Conservation (phyloP, 2,888 invertebrate genomes). For the Ecdyonurus torrentis region DNA sequence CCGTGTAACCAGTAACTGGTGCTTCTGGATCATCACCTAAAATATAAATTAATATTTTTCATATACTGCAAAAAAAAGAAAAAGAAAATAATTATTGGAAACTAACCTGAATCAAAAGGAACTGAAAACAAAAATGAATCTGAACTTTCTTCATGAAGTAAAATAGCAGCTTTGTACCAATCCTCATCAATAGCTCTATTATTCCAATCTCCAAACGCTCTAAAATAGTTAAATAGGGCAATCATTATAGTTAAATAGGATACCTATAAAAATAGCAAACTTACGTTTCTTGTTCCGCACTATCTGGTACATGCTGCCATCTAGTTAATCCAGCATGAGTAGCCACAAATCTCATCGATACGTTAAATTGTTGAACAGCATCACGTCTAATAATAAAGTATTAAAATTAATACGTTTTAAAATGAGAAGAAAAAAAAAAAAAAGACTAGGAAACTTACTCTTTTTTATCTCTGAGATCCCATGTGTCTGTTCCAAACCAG, state of each 20-base stretch:
- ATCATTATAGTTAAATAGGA: neutral
- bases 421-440: neutral
- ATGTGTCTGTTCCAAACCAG: neutral
- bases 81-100: conserved; percentile 22
- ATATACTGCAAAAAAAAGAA: conserved; percentile 25
- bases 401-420: neutral
- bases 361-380: conserved; percentile 48
- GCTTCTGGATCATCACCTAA: conserved; percentile 26
- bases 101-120: conserved; percentile 39
- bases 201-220: conserved; percentile 60
- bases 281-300: neutral
- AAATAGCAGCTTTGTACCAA: conserved; percentile 80
- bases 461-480: conserved; percentile 16
- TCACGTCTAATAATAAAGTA: conserved; percentile 20
- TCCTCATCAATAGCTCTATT: conserved; percentile 68
- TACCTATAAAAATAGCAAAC: too few species aligned
- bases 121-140: conserved; percentile 65
- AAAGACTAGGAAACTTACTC: conserved; percentile 25
- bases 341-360: conserved; percentile 63
- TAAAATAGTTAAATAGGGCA: conserved; percentile 20
- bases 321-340: conserved; percentile 79
- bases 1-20: conserved; percentile 64
- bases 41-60: neutral
- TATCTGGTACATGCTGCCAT: conserved; percentile 51
- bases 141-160: conserved; percentile 61